Percentiles rank a stretch among this genome's conserved stretches.
phyloP scores from a whole-genome alignment of 2,113 vertebrate species.

The Furnarius figulus region DNA sequence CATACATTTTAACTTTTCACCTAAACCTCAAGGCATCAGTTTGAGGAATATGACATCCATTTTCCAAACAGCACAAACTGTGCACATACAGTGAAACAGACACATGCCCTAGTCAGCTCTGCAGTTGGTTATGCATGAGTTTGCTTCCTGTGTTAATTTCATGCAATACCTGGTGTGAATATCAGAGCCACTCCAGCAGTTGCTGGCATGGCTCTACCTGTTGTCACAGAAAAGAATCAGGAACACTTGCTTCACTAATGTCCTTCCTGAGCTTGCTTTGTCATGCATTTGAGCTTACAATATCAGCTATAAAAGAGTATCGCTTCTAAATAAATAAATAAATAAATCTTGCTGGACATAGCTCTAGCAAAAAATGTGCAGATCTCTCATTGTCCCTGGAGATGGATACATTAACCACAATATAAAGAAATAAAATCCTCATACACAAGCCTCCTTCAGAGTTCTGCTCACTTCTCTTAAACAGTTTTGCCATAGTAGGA shows the following conservation, averaged over 20 bases:
- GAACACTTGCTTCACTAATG: not conserved
- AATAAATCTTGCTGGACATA: not conserved
- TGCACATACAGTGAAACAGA: rapidly evolving
- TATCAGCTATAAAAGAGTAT: not conserved
- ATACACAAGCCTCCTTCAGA: not conserved
- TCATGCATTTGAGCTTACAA: not conserved
- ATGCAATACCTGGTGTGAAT: not conserved
- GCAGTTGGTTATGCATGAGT: not conserved
- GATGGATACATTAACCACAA: not conserved
- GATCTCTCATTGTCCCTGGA: not conserved
- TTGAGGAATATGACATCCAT: not conserved
- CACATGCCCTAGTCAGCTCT: rapidly evolving
- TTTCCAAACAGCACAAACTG: not conserved
- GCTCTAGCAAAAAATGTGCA: not conserved
- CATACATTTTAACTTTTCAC: not conserved
- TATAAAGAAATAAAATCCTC: not conserved
- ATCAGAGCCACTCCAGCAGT: not conserved
- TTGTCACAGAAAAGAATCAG: not conserved
- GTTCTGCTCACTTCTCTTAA: not conserved
- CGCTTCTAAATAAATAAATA: not conserved
- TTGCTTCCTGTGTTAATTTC: not conserved
- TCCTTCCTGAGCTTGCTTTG: not conserved
- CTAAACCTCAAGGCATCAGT: not conserved
- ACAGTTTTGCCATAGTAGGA: not conserved
- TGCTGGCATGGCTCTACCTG: not conserved